A percentile compares a stretch with the other conserved stretches of the same genome.
Conservation (phyloP, 2,888 invertebrate species). For the Hydrotaea diabolus region DNA sequence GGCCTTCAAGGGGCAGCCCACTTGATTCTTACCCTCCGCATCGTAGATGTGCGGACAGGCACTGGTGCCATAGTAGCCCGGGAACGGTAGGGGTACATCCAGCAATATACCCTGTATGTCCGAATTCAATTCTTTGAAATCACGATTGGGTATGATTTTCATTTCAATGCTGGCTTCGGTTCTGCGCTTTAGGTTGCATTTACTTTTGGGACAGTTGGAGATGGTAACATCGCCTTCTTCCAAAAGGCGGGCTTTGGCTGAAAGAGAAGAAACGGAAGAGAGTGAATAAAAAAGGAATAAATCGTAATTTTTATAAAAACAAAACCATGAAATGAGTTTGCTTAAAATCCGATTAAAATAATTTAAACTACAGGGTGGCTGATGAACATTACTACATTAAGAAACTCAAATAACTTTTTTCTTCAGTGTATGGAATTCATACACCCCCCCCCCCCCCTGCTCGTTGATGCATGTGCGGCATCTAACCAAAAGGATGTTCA, state of each 20-base stretch:
- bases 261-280: not conserved
- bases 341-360: too few relatives aligned
- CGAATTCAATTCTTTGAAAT: conserved; percentile 83
- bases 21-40: conserved; percentile 83
- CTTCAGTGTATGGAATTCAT: too few relatives aligned
- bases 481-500: too few relatives aligned
- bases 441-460: too few relatives aligned
- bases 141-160: conserved; percentile 83
- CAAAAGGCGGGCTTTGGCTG: conserved; percentile 81
- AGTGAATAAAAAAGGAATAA: too few relatives aligned
- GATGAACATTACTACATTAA: too few relatives aligned
- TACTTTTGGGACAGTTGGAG: conserved; percentile 84
- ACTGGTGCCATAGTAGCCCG: conserved; percentile 87
- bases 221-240: conserved; percentile 82
- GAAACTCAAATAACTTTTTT: too few relatives aligned
- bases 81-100: conserved; percentile 86
- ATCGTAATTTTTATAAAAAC: too few relatives aligned
- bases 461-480: too few relatives aligned
- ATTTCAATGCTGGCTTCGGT: conserved; percentile 83
- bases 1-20: conserved; percentile 86
- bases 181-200: conserved; percentile 86
- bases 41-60: conserved; percentile 86
- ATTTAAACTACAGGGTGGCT: too few relatives aligned
- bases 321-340: too few relatives aligned
- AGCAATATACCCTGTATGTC: conserved; percentile 84